Evolutionary conservation across 2,113 vertebrate species (phyloP).

Genomic region (Mixornis gularis): DNA sequence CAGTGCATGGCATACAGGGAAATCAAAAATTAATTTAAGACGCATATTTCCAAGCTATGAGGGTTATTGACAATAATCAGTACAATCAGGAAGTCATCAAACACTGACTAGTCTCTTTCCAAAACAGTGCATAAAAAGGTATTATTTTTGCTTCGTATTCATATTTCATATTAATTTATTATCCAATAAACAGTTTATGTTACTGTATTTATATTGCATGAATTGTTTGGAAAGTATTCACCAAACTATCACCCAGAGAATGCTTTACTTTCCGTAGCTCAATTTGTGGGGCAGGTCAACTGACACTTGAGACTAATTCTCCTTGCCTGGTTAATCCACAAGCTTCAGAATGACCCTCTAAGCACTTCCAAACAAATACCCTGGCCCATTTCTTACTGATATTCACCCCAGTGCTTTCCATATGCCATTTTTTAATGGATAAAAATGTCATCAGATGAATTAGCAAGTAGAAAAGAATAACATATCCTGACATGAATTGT

Average conservation of each 20-base stretch:
- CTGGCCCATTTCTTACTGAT: neutral
- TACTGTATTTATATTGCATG: neutral
- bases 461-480: neutral
- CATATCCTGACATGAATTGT: neutral
- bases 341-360: neutral
- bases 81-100: neutral
- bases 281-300: neutral
- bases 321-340: neutral
- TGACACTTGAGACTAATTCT: neutral
- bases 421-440: neutral
- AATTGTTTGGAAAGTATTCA: neutral
- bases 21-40: conserved; percentile 43
- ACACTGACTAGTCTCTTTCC: neutral
- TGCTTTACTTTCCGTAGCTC: neutral
- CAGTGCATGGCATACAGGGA: neutral
- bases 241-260: neutral
- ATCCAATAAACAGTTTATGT: neutral
- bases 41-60: neutral
- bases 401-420: neutral
- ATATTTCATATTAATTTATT: neutral
- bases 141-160: neutral
- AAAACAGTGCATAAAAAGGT: neutral
- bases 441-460: neutral
- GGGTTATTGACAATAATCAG: neutral
- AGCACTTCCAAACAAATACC: neutral